Base-by-base conservation (phyloP, 2,888 invertebrate genomes). In the Halictus quadricinctus region DNA sequence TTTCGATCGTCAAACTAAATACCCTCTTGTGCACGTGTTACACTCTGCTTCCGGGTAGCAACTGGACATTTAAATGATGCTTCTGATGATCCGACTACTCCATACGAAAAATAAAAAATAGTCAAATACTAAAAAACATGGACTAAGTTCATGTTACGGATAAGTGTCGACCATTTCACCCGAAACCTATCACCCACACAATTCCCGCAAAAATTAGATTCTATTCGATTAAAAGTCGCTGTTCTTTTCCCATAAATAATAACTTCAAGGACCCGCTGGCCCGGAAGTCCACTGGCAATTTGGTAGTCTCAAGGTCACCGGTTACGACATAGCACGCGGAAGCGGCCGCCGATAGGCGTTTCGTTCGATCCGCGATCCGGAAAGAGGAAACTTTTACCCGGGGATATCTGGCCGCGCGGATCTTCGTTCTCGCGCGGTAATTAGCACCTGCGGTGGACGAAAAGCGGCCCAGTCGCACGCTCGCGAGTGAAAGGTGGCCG, bases 401-500 rank as follows among this genome's bases (percentile, higher is more conserved):
- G 6, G 13, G 48, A n/a, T 85, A 85, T 85, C 85, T 77, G 36
- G 3, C 66, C 66, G 21, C 50, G 46, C 12, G 77, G 12, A 85
- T 86, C 85, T 86, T 85, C 77, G 36, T 85, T 84, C 78, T 76
- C 46, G 73, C 60, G 70, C 76, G 85, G 79, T 86, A 86, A 86
- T 86, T 86, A 85, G 78, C 85, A 54, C 76, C 72, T 76, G 74
- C 76, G 76, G 54, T 58, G 81, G 77, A 78, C 80, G 77, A 78
- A 85, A 84, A 85, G n/a, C 36, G 69, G 78, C 36, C 54, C 73
- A 73, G 78, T 86, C 81, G 72, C 85, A 76, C 81, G 85, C 64
- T 60, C 60, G 74, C 74, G 8, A 77, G 85, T 81, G 85, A 85
- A 86, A 86, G 85, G 86, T 84, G 73, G 70, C 36, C 73, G 81